Base-by-base conservation (phyloP, 2,888 invertebrate species). In the Netelia inedita region DNA sequence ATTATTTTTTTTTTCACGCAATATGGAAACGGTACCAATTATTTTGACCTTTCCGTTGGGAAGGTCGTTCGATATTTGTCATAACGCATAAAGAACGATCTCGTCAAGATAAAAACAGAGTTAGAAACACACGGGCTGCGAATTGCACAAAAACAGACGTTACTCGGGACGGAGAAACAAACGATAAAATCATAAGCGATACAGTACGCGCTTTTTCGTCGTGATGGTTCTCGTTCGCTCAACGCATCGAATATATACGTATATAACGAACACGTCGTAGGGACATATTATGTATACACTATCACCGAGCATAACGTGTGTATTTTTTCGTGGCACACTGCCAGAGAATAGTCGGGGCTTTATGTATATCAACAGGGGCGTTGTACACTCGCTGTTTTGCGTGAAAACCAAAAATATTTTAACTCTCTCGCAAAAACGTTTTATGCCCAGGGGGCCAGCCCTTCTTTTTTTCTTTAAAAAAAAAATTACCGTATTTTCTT, bases 321-420 rank as follows among this genome's bases (percentile, higher is more conserved):
- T 71, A 66, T 46, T 57, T 35, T 35, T 68, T 65, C 19, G 74
- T 89, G 90, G 90, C 90, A 84, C 55, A 50, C 41, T 83, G 90
- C 89, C 90, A 89, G 82, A 79, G 75, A 23, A 55, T 43, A 28
- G 46, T 69, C 35, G 68, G 28, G 50, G 55, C 55, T 88, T 83
- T 79, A 86, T 88, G 89, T 89, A 88, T 90, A 87, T 90, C 89
- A 88, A 87, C 88, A 84, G 61, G 79, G 81, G 87, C 86, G 86
- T 86, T 86, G 50, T 74, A 61, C 78, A 16, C n/a, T 21, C 5
- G 41, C 23, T 41, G 35, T 55, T 46, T 46, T 14, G 46, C 3
- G 46, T 2, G 43, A 14, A 43, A 65, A 53, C 21, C 55, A 55
- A 11, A 72, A 68, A 53, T 74, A 69, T 75, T 75, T 55, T 41